Conservation (phyloP, 2,888 invertebrate species). For the Drosophila gaucha region DNA sequence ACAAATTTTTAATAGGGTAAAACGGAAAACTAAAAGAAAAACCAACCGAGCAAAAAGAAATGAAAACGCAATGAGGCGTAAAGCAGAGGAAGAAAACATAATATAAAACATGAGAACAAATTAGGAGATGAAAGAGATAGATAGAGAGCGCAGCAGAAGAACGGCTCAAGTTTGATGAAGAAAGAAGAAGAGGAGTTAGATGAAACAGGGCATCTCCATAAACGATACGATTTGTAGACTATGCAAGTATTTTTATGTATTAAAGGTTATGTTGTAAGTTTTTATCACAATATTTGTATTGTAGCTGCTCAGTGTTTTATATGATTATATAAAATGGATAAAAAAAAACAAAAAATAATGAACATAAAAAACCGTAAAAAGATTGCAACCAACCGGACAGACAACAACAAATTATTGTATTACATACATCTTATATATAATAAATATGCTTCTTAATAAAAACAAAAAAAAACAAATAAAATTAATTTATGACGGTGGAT, state of each 20-base stretch:
- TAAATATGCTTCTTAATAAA: constrained; percentile 82
- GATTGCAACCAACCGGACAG: constrained; percentile 65
- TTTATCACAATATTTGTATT: constrained; percentile 83
- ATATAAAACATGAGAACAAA: constrained; percentile 57
- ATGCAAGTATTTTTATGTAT: constrained; percentile 83
- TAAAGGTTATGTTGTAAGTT: constrained; percentile 83
- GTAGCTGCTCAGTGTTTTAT: constrained; percentile 84
- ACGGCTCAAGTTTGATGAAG: constrained; percentile 32
- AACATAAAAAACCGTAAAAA: constrained; percentile 24
- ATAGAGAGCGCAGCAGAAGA: constrained; percentile 23
- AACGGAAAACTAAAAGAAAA: constrained; percentile 56
- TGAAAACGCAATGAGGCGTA: constrained; percentile 56
- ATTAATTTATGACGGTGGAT: constrained; percentile 68
- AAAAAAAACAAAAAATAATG: constrained; percentile 39
- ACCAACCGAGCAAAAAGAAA: constrained; percentile 62
- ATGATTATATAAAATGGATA: constrained; percentile 80
- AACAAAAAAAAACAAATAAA: constrained; percentile 56
- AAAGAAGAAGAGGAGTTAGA: constrained; percentile 26
- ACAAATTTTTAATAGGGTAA: constrained; percentile 72
- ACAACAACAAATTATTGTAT: constrained; percentile 76
- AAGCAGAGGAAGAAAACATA: constrained; percentile 37
- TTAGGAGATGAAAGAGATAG: constrained; percentile 46
- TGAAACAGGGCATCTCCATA: constrained; percentile 34
- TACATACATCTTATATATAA: constrained; percentile 82
- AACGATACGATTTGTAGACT: constrained; percentile 83